phyloP scores from a whole-genome alignment of 2,113 vertebrate genomes.

The Cephalopterus ornatus region DNA sequence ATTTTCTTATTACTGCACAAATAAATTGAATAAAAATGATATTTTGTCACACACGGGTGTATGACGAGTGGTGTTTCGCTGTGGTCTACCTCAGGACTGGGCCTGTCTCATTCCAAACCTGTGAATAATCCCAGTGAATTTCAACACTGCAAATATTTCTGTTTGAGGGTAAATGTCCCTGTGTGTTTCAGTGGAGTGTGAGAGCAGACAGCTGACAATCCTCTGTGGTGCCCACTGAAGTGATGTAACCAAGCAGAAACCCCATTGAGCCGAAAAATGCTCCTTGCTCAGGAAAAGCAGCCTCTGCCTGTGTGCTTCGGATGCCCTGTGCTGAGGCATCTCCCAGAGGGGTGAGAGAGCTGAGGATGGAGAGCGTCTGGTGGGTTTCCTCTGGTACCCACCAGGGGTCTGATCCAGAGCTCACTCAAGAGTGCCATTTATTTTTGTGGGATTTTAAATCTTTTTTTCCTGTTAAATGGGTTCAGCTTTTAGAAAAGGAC shows the following conservation, averaged over 20 bases:
- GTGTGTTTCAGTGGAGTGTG: not conserved
- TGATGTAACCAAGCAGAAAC: not conserved
- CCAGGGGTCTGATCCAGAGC: not conserved
- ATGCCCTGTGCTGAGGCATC: not conserved
- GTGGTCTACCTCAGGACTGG: not conserved
- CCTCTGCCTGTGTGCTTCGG: not conserved
- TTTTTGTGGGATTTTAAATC: not conserved
- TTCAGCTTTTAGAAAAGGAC: not conserved
- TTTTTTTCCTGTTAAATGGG: not conserved
- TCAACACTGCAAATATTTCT: not conserved
- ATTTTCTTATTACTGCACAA: not conserved
- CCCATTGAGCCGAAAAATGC: not conserved
- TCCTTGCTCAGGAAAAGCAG: not conserved
- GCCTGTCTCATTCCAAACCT: not conserved
- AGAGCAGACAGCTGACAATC: not conserved
- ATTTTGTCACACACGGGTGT: not conserved
- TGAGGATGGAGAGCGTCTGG: not conserved
- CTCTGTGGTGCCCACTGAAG: not conserved
- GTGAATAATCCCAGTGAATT: not conserved
- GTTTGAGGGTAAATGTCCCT: not conserved
- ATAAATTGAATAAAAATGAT: not conserved
- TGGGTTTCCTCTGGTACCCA: not conserved
- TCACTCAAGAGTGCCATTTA: not conserved
- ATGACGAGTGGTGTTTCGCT: rapidly evolving
- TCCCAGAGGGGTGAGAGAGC: not conserved